Base-by-base conservation (phyloP, 1,140 invertebrate species). In the Polyergus mexicanus region DNA sequence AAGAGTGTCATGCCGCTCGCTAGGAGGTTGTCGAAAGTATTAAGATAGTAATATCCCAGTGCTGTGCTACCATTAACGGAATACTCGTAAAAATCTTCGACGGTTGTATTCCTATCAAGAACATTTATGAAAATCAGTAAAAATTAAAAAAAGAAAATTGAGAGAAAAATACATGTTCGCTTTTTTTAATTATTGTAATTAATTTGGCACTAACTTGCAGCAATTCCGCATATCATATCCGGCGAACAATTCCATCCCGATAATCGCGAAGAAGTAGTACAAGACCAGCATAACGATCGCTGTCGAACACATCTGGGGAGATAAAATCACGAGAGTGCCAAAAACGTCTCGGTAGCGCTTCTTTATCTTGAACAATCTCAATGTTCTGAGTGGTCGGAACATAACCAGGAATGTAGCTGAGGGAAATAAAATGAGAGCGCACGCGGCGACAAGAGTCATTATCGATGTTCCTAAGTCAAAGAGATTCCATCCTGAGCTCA, bases 181-280 rank as follows among this genome's bases (percentile, higher is more conserved):
- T 25, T 62, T 16, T 22, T 60, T 58, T 25, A 41, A 60, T 75
- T 56, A 58, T 56, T 69, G 5, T 16, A 72, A 51, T 19, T 58
- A 32, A 44, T 35, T 74, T 68, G 63, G 58, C 90, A 96, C 97
- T 96, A 95, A 98, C 98, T 97, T 96, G 95, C 98, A 98, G 94
- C 98, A 98, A 92, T 98, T 98, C 78, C 95, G 96, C 92, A 98
- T 96, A 91, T 98, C 96, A 90, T 97, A 97, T 7, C 96, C 95
- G 8, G 97, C 96, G 94, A 98, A 98, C 16, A 98, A 94, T 94
- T 98, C 98, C 98, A 99, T 98, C 76, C 98, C 98, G 92, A 99
- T 97, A 81, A 99, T 98, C 3, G 98, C 97, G 95, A 98, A 98
- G 95, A 98, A 98, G 93, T 98, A 99, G 94, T 98, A 98, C 90